Evolutionary conservation across 2,113 vertebrate species (phyloP), one percentile per base, ranked within the genome.

Genomic region (Lepus americanus): DNA sequence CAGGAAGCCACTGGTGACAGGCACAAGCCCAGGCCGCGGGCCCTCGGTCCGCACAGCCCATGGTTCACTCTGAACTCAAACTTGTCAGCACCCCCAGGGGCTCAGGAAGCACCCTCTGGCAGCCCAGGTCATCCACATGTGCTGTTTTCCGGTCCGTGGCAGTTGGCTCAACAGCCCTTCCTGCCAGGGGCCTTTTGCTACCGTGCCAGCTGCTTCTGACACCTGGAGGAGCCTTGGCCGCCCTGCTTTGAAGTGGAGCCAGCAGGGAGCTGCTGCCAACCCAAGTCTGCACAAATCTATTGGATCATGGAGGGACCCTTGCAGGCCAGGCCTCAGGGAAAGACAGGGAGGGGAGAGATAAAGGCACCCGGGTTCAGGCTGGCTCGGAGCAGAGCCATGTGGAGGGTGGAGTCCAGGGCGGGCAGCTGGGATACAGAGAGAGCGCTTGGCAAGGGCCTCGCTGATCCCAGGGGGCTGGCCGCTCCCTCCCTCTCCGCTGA

Each of bases 231-330:
- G 95, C 92, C 67, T 33, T 14, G 80, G 72, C 70, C 0, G 49
- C 72, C 87, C 44, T 14, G 84, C 97, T 97, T 85, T 96, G 94
- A 97, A 92, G 81, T 55, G 61, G 59, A 66, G 94, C 96, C 97
- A 97, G 19, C 12, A 29, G 39, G 59, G 88, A 92, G 80, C 87
- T 49, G 36, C 63, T 97, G 96, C 97, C 97, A 93, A 59, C 17
- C 8, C 33, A 77, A 69, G 69, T 53, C 80, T 67, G 87, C 27
- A 72, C 70, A 49, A 23, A 90, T 55, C 86, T 29, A 80, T 11
- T 17, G 78, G 94, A 22, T 92, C 72, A 3, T 6, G 53, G 79
- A 23, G 36, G 61, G 78, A 22, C 53, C 94, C 82, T 88, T 20
- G 69, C 29, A 66, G 90, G 90, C 81, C 25, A n/a, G 31, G 88